Base-by-base conservation (phyloP, 2,113 vertebrate genomes). In the Lagopus leucura region DNA sequence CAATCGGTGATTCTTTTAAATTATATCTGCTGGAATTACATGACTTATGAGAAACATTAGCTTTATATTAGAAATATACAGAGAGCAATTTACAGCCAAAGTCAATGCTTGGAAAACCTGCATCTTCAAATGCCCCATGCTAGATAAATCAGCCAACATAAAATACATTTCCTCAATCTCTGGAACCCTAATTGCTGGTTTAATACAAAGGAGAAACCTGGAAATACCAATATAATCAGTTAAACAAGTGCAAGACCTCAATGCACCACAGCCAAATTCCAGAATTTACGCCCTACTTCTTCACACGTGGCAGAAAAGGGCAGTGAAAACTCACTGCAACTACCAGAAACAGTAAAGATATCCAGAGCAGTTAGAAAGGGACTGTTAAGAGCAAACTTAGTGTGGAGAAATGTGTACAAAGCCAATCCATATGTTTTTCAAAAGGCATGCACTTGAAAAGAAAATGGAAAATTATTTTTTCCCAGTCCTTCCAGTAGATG, bases 181-280 rank as follows among this genome's bases (percentile, higher is more conserved):
- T 60, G 34, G 47, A 90, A 72, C 4, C 14, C 10, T 52, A 60
- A 36, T 16, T 57, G 4, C 19, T 72, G 6, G 52, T 69, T 85
- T 50, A 89, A 58, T 20, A 61, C 11, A 67, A 54, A 83, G 86
- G 55, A 30, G 13, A 78, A 74, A 67, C 8, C 15, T 55, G 24
- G 19, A 38, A 90, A 81, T 11, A 70, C 4, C 47, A 70, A 34
- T 34, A 36, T n/a, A 89, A 30, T 3, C 72, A 73, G 13, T 58
- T 76, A 36, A 72, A 65, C 19, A 52, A 83, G 43, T 32, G 36
- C 83, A 84, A 16, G 10, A 74, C 6, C 9, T 14, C 11, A 88
- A 13, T 1, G 9, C 13, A 75, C 15, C 0, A 0, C 67, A 65
- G n/a, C 13, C 30, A 15, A 1, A 45, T 71, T 85, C 32, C 45